Evolutionary conservation across 2,113 vertebrate genomes (phyloP).

Genomic region (Nipponia nippon): DNA sequence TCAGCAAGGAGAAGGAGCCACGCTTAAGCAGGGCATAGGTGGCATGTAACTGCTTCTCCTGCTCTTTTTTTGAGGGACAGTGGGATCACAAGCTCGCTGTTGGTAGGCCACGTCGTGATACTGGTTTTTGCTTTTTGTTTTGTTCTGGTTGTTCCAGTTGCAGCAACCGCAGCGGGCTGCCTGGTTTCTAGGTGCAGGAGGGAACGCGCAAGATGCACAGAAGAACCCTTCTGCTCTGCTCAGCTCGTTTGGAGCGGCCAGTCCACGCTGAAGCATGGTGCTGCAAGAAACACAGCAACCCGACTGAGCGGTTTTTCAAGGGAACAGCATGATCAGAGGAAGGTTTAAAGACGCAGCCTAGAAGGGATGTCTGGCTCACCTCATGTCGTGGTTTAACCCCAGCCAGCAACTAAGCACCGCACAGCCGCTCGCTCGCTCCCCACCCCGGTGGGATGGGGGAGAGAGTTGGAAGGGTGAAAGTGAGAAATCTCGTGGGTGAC

Average conservation of each 20-base stretch:
- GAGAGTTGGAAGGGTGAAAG: too few species aligned
- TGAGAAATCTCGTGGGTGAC: too few species aligned
- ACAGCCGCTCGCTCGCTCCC: too few species aligned
- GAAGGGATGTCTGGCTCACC: background rate
- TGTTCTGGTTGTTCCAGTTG: background rate
- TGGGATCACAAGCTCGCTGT: background rate
- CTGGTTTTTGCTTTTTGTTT: background rate
- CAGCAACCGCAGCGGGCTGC: background rate
- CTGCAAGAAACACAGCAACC: background rate
- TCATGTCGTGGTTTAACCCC: too few species aligned
- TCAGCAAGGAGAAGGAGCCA: background rate
- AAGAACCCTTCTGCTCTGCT: background rate
- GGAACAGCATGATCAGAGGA: background rate
- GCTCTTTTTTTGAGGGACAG: background rate
- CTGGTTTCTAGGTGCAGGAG: background rate
- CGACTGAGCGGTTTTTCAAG: background rate
- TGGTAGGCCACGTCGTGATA: background rate
- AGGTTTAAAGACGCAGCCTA: background rate
- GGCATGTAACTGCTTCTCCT: background rate
- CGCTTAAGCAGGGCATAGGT: background rate
- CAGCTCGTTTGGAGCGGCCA: too few species aligned
- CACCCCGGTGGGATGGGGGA: too few species aligned
- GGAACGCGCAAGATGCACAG: background rate
- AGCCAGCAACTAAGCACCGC: too few species aligned
- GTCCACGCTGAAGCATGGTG: fast-evolving